Base-by-base conservation (phyloP, 2,113 vertebrate genomes). In the Tiliqua scincoides region DNA sequence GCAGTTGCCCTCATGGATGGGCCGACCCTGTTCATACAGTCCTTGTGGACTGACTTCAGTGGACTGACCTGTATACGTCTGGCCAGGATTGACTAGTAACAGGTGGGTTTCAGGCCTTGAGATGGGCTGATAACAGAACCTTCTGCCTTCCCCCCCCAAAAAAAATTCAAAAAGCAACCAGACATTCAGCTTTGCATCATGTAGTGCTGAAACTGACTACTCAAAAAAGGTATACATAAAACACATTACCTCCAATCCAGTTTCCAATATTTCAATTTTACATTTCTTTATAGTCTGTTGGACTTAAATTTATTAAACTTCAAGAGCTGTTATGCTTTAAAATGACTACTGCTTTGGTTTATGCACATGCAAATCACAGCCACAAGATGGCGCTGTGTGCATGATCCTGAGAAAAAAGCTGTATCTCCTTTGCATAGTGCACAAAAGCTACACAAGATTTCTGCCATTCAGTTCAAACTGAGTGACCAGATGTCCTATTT, bases 361-460 rank as follows among this genome's bases (percentile, higher is more conserved):
- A 52, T 67, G 14, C n/a, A n/a, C 59, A 59, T 59, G 10, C 18
- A 59, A 57, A 27, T 57, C 18, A 71, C 43, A 83, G 18, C 65
- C 79, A 72, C 2, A 6, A 75, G 79, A 1, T 83, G 65, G 77
- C 79, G 70, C 83, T 85, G 17, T 0, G 1, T 48, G 78, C 4
- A 0, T 35, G 48, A 68, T 59, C 48, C 4, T 54, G 15, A 3
- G 1, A 63, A 77, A 32, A 17, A n/a, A 4, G 3, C 8, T 48
- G 4, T 0, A 0, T 1, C 20, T 43, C 20, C 3, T n/a, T 43
- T 65, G 17, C 21, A 5, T n/a, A 80, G 17, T 62, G 27, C 5
- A 37, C 1, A 0, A 0, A n/a, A 23, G 15, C 52, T 25, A 48
- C 5, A 30, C n/a, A 87, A 73, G 40, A 43, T 63, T 65, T 40